Evolutionary conservation across 2,888 invertebrate genomes (phyloP), one percentile per base, ranked within the genome.

Genomic region (Pammene fasciana): DNA sequence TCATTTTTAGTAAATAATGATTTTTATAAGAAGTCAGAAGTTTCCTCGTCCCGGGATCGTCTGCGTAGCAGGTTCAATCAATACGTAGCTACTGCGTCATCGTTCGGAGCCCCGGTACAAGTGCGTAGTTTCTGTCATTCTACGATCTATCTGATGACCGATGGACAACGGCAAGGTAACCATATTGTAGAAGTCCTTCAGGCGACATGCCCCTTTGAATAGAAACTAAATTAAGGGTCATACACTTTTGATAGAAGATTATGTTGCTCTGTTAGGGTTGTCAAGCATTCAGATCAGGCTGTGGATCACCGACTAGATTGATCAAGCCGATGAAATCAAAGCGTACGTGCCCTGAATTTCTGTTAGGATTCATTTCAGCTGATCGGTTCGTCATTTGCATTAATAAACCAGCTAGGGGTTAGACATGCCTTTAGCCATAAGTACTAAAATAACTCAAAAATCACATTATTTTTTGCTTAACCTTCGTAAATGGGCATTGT

Each of bases 31-130:
- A 7, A 38, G 5, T 46, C 4, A n/a, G 38, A 38, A 61, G 61
- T 48, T 48, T 36, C 26, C 45, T 18, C n/a, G 48, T 38, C 14
- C 13, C 62, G 18, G 41, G n/a, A 14, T 57, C 65, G 59, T 50
- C 62, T 68, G 71, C 72, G 72, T 68, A 61, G 50, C 54, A 16
- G 71, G 61, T 66, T 62, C 72, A 86, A 89, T 89, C 87, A 79
- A 89, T 89, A 86, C 75, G 71, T 66, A 71, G 75, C 73, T 76
- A 79, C 86, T 87, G 84, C 88, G 88, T 89, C 89, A 88, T 79
- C 74, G 75, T 48, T 54, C 6, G 46, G 43, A 73, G 26, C 73
- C 72, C 75, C 74, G 73, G 71, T 73, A 73, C 71, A 74, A 82
- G 75, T 85, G 82, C 85, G 83, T 85, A 84, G 81, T 80, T 81